phyloP scores from a whole-genome alignment of 2,888 invertebrate species.

The Xestia c-nigrum region DNA sequence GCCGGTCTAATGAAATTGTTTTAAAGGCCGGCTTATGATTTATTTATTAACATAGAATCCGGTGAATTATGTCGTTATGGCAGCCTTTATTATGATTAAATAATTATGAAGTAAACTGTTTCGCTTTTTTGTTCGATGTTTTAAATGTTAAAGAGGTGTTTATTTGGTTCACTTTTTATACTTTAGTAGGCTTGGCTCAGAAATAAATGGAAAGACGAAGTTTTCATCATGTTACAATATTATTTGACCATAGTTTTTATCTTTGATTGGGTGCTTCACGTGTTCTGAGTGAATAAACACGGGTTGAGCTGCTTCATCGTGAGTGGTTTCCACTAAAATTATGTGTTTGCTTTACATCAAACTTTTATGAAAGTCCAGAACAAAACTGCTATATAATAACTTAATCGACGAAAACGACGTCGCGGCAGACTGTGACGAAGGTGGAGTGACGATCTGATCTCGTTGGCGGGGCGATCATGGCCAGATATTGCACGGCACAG shows the following conservation, averaged over 20 bases:
- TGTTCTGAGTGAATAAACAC: background rate
- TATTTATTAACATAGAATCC: constrained; percentile 66
- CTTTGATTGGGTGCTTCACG: background rate
- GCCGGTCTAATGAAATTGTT: constrained; percentile 71
- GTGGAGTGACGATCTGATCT: too few species aligned
- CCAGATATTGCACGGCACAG: too few species aligned
- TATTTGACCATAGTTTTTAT: too few species aligned
- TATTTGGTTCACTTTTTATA: background rate
- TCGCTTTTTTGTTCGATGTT: constrained; percentile 33
- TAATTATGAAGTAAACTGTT: constrained; percentile 41
- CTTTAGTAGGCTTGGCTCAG: background rate
- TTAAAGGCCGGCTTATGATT: constrained; percentile 69
- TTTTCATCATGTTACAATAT: too few species aligned
- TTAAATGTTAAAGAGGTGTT: constrained; percentile 16
- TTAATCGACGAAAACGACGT: background rate
- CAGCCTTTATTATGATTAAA: constrained; percentile 56
- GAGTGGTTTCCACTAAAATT: background rate
- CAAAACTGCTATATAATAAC: background rate
- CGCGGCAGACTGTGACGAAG: too few species aligned
- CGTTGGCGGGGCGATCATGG: too few species aligned
- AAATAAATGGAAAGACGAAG: background rate
- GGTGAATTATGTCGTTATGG: constrained; percentile 59
- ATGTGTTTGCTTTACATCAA: background rate
- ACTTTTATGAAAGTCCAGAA: background rate
- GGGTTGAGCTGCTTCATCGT: background rate